Base-by-base conservation (phyloP, 2,888 invertebrate genomes). In the Noctua pronuba region DNA sequence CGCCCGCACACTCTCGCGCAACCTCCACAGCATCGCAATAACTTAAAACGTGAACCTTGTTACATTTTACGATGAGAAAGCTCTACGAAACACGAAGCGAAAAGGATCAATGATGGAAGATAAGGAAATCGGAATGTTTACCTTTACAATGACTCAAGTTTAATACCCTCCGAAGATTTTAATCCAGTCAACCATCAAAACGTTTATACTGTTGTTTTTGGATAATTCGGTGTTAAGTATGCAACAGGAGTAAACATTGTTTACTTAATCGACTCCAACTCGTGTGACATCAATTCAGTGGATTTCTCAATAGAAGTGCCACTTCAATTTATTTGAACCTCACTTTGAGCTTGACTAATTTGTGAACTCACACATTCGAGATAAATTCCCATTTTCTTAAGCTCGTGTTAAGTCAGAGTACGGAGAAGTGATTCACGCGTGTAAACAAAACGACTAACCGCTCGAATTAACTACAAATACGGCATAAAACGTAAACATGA, bases 401-500 rank as follows among this genome's bases (percentile, higher is more conserved):
- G 91, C 92, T 90, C 86, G 86, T 88, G 90, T 94, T 92, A 94
- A 94, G 91, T 92, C 88, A 89, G 89, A 89, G 82, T 88, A 85
- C 81, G 87, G 55, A 80, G 89, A 91, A 89, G 92, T 95, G 95
- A 95, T 93, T 95, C 95, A 95, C 93, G 91, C 91, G 90, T 89
- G 92, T 93, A 94, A 95, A 95, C 94, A 95, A 95, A 95, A 94
- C 93, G 88, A 93, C 87, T 88, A 89, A 85, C 85, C 88, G 90
- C 93, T 92, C 87, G 91, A 93, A 93, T 93, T 94, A 94, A 94
- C 94, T 94, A 88, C 88, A 91, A 92, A 93, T 91, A 92, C 90
- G 91, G 90, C 80, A 92, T 91, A 92, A 93, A 95, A 95, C 89
- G 93, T 94, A 94, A 95, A 95, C 94, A 95, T 92, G 90, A 88